These are phyloP conservation scores for Ichneumoninae sp. DNA, from an alignment of 2,888 invertebrate species.

Conservation along the genomic window DNA sequence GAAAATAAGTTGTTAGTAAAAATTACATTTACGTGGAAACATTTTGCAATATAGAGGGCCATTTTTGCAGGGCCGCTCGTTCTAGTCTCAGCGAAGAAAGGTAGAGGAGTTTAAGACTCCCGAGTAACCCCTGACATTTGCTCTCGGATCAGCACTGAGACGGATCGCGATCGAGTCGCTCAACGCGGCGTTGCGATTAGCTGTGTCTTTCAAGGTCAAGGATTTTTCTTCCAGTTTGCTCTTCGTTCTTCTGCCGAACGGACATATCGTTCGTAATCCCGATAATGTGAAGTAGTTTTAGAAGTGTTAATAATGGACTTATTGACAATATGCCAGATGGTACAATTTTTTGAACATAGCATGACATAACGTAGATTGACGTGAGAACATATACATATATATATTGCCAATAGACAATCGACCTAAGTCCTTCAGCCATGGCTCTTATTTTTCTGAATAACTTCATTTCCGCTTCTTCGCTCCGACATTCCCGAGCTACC, in stretches of 20 bases:
- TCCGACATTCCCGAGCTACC: background rate
- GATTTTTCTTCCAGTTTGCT: background rate
- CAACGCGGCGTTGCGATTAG: background rate
- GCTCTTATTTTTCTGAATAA: background rate
- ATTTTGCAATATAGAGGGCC: background rate
- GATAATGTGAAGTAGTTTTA: too few species aligned
- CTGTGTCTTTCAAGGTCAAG: constrained; percentile 47
- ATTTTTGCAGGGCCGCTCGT: too few species aligned
- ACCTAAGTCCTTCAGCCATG: too few species aligned
- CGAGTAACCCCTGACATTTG: constrained; percentile 43
- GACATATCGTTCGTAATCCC: background rate
- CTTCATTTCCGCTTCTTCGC: background rate
- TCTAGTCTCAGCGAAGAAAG: background rate
- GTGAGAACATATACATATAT: too few species aligned
- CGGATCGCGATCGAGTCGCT: constrained; percentile 9
- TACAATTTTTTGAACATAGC: too few species aligned
- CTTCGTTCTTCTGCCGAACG: background rate
- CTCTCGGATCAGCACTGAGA: background rate
- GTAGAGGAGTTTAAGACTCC: constrained; percentile 8
- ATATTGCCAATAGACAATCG: too few species aligned
- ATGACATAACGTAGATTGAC: too few species aligned
- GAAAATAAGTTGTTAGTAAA: background rate
- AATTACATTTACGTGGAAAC: background rate
- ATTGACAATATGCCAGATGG: too few species aligned
- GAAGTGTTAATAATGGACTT: too few species aligned